Evolutionary conservation across 2,113 vertebrate genomes (phyloP).

Genomic region (Spea multiplicata): DNA sequence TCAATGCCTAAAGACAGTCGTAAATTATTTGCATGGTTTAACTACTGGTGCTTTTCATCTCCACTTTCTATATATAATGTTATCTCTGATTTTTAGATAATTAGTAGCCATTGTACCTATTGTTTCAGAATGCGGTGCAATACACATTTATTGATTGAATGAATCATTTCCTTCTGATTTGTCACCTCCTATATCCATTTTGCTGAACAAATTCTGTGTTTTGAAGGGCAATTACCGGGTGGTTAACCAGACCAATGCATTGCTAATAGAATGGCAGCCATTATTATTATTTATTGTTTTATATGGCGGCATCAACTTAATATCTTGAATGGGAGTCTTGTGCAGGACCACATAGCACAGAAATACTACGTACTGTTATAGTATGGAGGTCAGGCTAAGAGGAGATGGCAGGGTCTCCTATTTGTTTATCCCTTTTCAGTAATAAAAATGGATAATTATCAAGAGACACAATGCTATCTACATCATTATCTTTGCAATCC

Average conservation of each 20-base stretch:
- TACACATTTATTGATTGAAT: constrained; percentile 26
- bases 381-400: neutral
- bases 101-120: constrained; percentile 24
- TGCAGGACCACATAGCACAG: neutral
- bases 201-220: neutral
- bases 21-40: constrained; percentile 21
- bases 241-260: neutral
- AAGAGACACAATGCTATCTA: neutral
- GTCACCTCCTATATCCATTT: constrained; percentile 11
- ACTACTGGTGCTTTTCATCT: neutral
- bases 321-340: no score
- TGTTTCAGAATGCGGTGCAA: constrained; percentile 31
- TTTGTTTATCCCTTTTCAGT: neutral
- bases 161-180: constrained; percentile 29
- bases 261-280: neutral
- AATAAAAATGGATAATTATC: neutral
- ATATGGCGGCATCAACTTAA: no score
- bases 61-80: neutral
- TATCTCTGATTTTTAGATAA: constrained; percentile 29
- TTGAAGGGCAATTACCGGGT: neutral
- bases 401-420: neutral
- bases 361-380: neutral
- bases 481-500: neutral
- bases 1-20: constrained; percentile 27
- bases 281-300: no score